These are phyloP conservation scores for Callithrix jacchus DNA, from an alignment of 2,113 vertebrate genomes.

Conservation along the genomic window DNA sequence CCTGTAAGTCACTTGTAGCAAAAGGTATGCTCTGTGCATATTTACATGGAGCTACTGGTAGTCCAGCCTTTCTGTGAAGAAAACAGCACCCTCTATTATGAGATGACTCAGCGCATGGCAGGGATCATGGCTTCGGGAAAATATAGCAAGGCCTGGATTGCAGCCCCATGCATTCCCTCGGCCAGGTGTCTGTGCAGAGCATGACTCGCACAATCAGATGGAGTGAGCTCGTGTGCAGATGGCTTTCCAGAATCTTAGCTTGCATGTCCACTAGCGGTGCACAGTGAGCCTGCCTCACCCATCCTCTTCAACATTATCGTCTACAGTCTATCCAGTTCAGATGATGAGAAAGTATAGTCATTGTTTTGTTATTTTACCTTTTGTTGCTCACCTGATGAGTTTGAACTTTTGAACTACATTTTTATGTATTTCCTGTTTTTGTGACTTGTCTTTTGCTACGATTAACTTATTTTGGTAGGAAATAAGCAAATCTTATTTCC, in stretches of 20 bases:
- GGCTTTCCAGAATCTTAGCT: not conserved
- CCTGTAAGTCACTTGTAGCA: not conserved
- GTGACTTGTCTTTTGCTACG: not conserved
- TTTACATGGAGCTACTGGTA: not conserved
- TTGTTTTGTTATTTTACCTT: not conserved
- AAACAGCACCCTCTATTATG: not conserved
- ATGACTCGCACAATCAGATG: not conserved
- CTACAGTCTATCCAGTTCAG: not conserved
- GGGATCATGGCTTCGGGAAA: not conserved
- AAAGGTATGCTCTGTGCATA: not conserved
- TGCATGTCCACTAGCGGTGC: no score
- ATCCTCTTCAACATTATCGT: no score
- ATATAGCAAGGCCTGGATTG: not conserved
- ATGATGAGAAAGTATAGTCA: not conserved
- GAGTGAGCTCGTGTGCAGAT: accelerated
- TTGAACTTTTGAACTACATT: not conserved
- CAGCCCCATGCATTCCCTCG: not conserved
- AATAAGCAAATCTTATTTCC: no score
- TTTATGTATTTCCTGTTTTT: not conserved
- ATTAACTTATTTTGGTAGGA: not conserved
- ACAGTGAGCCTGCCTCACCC: no score
- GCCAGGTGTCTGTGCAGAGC: not conserved
- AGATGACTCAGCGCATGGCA: not conserved
- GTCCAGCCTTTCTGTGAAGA: not conserved
- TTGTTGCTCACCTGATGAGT: not conserved